A percentile compares a stretch with the other conserved stretches of the same genome.
phyloP scores from a whole-genome alignment of 53 echinoderm and acorn worm species.

The Stichopus horrens region DNA sequence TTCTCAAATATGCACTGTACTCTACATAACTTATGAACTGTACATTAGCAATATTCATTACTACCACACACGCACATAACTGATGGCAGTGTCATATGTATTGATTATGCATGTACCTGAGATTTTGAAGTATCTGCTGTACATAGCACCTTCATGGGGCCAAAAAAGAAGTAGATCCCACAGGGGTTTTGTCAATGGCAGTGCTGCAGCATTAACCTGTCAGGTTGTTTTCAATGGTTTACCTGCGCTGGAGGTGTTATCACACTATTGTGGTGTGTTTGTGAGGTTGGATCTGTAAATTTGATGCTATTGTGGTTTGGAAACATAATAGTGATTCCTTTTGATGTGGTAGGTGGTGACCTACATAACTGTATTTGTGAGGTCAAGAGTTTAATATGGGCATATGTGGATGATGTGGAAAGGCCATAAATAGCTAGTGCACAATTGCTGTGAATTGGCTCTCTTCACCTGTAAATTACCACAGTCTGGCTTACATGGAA shows the following conservation, averaged over 20 bases:
- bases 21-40: too few relatives aligned
- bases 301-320: conserved; percentile 33
- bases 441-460: neutral
- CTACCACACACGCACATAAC: too few relatives aligned
- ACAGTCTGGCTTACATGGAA: too few relatives aligned
- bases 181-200: neutral
- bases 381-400: conserved; percentile 28
- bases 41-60: too few relatives aligned
- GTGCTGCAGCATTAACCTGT: too few relatives aligned
- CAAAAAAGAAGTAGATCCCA: neutral
- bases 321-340: conserved; percentile 22
- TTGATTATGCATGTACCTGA: neutral
- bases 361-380: neutral
- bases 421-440: conserved; percentile 24
- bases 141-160: neutral
- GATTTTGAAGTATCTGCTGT: neutral
- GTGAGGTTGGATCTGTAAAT: neutral
- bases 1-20: too few relatives aligned
- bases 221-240: neutral
- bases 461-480: neutral
- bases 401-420: neutral
- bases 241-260: conserved; percentile 27
- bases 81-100: neutral
- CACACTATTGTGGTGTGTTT: conserved; percentile 19
- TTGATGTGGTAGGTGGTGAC: conserved; percentile 30